Evolutionary conservation across 2,113 vertebrate species (phyloP).

Genomic region (Rhegmatorhina hoffmannsi): DNA sequence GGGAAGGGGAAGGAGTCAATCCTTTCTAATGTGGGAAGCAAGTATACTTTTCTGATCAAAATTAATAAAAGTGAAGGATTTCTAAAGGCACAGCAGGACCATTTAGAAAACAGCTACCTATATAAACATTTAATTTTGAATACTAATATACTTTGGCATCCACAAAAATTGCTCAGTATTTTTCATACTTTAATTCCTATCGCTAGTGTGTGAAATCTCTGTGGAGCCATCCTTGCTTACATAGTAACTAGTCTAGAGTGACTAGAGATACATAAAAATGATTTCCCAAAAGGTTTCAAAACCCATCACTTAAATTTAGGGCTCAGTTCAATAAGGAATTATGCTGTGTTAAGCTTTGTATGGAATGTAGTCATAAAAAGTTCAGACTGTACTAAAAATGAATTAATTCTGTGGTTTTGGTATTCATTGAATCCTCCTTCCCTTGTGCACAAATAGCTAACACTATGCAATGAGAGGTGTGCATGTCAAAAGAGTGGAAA

Average conservation of each 20-base stretch:
- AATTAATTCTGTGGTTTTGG: constrained; percentile 50
- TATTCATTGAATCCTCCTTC: constrained; percentile 46
- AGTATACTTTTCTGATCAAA: background rate
- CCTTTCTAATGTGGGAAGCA: background rate
- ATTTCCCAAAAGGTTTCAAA: constrained; percentile 47
- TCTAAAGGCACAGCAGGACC: background rate
- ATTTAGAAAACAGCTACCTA: background rate
- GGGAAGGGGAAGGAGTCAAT: background rate
- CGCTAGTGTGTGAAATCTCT: background rate
- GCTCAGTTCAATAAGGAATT: constrained; percentile 35
- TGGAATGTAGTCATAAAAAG: constrained; percentile 48
- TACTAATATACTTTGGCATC: background rate
- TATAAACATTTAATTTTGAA: background rate
- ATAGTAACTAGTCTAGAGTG: background rate
- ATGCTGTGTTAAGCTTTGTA: constrained; percentile 32
- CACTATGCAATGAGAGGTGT: background rate
- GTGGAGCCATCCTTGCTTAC: background rate
- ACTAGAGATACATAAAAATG: constrained; percentile 18
- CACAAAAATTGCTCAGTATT: background rate
- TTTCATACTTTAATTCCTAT: constrained; percentile 16
- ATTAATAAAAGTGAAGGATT: background rate
- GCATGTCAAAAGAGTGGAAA: constrained; percentile 25
- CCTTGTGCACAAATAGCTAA: constrained; percentile 3
- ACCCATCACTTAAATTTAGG: constrained; percentile 39
- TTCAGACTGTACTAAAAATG: constrained; percentile 55